Evolutionary conservation across 2,888 invertebrate genomes (phyloP).

Genomic region (Meiosimyza platycephala): DNA sequence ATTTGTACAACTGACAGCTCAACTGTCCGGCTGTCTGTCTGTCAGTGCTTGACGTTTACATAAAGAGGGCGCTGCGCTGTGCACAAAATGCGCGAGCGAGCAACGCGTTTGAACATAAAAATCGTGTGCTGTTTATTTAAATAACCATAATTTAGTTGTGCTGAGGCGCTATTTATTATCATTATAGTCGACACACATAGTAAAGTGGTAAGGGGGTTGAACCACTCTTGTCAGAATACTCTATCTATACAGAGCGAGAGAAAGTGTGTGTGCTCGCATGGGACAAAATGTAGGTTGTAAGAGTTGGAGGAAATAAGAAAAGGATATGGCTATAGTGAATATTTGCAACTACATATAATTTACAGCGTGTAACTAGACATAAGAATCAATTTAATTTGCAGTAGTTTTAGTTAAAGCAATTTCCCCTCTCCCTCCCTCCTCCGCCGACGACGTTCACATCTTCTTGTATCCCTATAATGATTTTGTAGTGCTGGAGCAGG

Average conservation of each 20-base stretch:
- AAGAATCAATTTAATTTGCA: constrained; percentile 60
- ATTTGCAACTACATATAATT: constrained; percentile 46
- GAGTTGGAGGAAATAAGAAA: too few species aligned
- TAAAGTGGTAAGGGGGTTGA: neutral
- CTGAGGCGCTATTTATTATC: constrained; percentile 57
- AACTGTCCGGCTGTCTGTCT: constrained; percentile 15
- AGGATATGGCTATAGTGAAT: neutral
- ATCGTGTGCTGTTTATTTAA: constrained; percentile 67
- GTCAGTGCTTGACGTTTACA: constrained; percentile 19
- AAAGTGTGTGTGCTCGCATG: neutral
- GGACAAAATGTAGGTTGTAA: neutral
- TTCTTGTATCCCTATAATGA: neutral
- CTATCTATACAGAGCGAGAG: too few species aligned
- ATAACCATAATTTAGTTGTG: constrained; percentile 63
- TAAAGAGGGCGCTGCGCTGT: constrained; percentile 9
- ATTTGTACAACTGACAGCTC: constrained; percentile 25
- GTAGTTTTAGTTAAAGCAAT: constrained; percentile 27
- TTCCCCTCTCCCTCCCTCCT: neutral
- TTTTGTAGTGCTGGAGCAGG: neutral
- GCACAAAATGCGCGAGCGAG: constrained; percentile 35
- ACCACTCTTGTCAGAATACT: too few species aligned
- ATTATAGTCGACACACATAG: constrained; percentile 43
- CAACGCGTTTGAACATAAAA: constrained; percentile 59
- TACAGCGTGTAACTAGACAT: constrained; percentile 51
- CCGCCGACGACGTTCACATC: neutral